Evolutionary conservation across 2,888 invertebrate genomes (phyloP).

Genomic region (Troglohyphantes excavatus): DNA sequence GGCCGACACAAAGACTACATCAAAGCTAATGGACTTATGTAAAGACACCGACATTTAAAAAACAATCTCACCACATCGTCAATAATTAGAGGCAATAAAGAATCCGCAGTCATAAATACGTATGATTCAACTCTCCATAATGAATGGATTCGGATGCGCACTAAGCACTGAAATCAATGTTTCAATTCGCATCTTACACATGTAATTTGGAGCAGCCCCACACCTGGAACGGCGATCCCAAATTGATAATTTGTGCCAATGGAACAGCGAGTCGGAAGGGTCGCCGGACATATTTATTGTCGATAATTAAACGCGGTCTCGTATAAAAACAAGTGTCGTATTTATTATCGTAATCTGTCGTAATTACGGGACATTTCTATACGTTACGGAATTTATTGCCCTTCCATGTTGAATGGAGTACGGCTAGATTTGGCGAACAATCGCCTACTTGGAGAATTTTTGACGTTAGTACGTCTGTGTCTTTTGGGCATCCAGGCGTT

Average conservation of each 20-base stretch:
- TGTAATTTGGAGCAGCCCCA: constrained; percentile 40
- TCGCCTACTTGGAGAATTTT: no score
- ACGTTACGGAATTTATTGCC: constrained; percentile 21
- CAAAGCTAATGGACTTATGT: background rate
- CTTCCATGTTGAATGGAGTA: background rate
- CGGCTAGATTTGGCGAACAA: no score
- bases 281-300: constrained; percentile 42
- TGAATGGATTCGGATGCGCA: constrained; percentile 34
- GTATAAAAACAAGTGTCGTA: constrained; percentile 27
- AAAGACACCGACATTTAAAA: background rate
- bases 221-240: constrained; percentile 2
- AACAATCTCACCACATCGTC: background rate
- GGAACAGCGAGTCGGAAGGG: background rate
- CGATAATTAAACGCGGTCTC: constrained; percentile 48
- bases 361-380: constrained; percentile 42
- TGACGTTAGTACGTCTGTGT: no score
- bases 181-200: constrained; percentile 27
- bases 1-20: background rate
- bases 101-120: constrained; percentile 27
- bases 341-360: constrained; percentile 60
- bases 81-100: background rate
- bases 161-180: constrained; percentile 55
- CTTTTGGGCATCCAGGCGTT: no score
- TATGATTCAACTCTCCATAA: background rate
- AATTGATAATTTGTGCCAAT: constrained; percentile 57